A percentile compares a stretch with the other conserved stretches of the same genome.
These are phyloP conservation scores for Halcyon senegalensis DNA, from an alignment of 2,113 vertebrate genomes.

Conservation along the genomic window DNA sequence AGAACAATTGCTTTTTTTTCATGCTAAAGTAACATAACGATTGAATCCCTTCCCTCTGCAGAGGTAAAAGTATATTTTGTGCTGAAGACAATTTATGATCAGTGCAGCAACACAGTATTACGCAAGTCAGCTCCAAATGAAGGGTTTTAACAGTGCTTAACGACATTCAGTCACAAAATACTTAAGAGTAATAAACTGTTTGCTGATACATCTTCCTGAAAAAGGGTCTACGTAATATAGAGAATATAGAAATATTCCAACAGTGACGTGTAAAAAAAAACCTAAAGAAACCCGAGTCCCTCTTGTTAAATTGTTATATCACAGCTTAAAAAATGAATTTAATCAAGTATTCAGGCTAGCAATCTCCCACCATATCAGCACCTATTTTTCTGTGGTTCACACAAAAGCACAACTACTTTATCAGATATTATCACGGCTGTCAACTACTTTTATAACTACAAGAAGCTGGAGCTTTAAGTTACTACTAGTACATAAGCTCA, in stretches of 20 bases:
- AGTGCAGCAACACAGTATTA: neutral
- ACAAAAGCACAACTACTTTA: constrained; percentile 7
- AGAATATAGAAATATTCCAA: neutral
- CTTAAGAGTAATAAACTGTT: neutral
- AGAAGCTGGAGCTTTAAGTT: constrained; percentile 22
- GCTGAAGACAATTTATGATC: neutral
- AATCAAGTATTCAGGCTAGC: neutral
- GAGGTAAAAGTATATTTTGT: neutral
- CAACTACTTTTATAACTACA: constrained; percentile 29
- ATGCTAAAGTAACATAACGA: accelerated
- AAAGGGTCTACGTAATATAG: neutral
- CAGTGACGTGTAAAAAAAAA: neutral
- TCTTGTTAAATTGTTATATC: neutral
- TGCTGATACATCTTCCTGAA: neutral
- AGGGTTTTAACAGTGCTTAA: neutral
- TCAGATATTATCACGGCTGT: constrained; percentile 13
- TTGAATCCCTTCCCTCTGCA: neutral
- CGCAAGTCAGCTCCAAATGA: neutral
- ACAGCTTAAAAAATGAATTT: neutral
- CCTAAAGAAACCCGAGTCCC: neutral
- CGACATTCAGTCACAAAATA: neutral
- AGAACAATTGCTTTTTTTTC: neutral
- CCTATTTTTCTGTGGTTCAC: constrained; percentile 2
- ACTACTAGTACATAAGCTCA: constrained; percentile 16
- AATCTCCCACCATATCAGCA: neutral